Conservation (phyloP, 1,140 invertebrate species). For the Diachasma alloeum region DNA sequence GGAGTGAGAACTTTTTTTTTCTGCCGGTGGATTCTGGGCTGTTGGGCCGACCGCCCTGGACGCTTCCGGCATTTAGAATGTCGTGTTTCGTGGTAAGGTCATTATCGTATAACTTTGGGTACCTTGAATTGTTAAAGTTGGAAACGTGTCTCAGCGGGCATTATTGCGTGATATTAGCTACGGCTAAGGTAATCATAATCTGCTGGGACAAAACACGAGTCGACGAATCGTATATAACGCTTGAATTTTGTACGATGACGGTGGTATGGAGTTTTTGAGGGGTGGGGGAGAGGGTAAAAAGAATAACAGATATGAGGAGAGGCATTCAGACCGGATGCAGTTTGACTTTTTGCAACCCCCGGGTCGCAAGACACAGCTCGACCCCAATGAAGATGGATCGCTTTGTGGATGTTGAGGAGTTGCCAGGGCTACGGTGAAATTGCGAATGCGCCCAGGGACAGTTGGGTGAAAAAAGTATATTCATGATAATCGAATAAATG, state of each 20-base stretch:
- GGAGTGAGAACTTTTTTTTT: background rate
- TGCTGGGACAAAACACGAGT: conserved; percentile 10
- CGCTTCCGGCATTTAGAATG: background rate
- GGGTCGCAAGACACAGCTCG: background rate
- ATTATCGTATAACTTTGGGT: background rate
- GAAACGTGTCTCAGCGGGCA: background rate
- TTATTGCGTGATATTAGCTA: conserved; percentile 23
- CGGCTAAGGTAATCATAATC: conserved; percentile 19
- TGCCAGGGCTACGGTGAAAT: conserved; percentile 10
- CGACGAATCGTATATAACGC: background rate
- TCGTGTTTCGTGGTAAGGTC: background rate
- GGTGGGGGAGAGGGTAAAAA: background rate
- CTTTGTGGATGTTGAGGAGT: background rate
- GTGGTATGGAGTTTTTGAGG: background rate
- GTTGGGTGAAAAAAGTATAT: background rate
- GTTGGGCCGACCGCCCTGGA: background rate
- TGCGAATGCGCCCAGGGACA: background rate
- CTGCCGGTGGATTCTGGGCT: background rate
- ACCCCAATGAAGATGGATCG: conserved; percentile 20
- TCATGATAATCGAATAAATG: conserved; percentile 1
- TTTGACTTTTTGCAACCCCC: conserved; percentile 24
- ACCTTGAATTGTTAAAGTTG: background rate
- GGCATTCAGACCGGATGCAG: conserved; percentile 16
- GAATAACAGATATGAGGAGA: conserved; percentile 1
- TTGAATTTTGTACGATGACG: conserved; percentile 14